phyloP scores from a whole-genome alignment of 2,113 vertebrate species.

The Mustela lutreola region DNA sequence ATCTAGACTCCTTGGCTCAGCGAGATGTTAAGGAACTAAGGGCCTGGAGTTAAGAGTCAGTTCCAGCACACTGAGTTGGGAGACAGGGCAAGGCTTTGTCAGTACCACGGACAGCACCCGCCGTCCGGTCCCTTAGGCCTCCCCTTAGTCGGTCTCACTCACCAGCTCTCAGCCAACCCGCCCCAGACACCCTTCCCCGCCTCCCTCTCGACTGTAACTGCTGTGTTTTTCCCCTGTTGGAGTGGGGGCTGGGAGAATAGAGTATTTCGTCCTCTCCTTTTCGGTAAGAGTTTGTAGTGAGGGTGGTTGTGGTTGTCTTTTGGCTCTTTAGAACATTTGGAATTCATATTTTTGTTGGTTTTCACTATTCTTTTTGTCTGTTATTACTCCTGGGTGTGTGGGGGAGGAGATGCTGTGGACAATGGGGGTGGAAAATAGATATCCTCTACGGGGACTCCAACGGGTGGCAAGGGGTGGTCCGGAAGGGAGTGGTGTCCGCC shows the following conservation, averaged over 20 bases:
- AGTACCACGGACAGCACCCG: slow-evolving; percentile 75
- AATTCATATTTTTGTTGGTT: slow-evolving; percentile 44
- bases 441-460: slow-evolving; percentile 42
- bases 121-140: accelerated
- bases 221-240: not conserved
- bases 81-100: not conserved
- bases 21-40: not conserved
- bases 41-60: not conserved
- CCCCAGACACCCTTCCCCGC: accelerated
- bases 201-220: not conserved
- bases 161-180: accelerated
- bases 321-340: slow-evolving; percentile 35
- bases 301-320: not conserved
- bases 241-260: not conserved
- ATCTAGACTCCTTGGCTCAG: not conserved
- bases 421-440: slow-evolving; percentile 26
- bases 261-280: not conserved
- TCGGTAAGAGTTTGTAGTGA: not conserved
- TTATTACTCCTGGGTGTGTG: not conserved
- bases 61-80: not conserved
- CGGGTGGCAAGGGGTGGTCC: slow-evolving; percentile 26
- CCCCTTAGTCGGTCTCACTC: accelerated
- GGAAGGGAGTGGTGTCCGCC: slow-evolving; percentile 67
- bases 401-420: not conserved
- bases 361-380: slow-evolving; percentile 61